Conservation (phyloP, 1,140 invertebrate genomes). For the Euwallacea similis region DNA sequence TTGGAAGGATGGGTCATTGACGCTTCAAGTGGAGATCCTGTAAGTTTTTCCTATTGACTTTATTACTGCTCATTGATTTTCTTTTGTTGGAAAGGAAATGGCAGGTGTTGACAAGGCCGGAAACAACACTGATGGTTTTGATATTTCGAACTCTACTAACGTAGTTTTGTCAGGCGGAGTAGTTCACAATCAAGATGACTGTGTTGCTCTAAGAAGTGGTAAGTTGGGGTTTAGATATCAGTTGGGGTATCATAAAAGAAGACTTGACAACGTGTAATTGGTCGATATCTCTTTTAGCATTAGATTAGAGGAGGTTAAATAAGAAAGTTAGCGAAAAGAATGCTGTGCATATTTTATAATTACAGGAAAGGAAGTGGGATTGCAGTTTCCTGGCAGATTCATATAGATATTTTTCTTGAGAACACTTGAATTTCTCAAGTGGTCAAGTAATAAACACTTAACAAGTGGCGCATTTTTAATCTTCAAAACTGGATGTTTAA, state of each 20-base stretch:
- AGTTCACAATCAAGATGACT: conserved; percentile 28
- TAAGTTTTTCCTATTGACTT: background rate
- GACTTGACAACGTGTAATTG: conserved; percentile 4
- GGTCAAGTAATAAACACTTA: too few relatives aligned
- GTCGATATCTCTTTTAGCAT: background rate
- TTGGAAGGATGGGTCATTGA: conserved; percentile 27
- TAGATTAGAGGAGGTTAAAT: too few relatives aligned
- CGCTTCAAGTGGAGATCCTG: conserved; percentile 24
- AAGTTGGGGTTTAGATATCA: background rate
- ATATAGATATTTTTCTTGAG: too few relatives aligned
- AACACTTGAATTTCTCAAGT: too few relatives aligned
- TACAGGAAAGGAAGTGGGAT: too few relatives aligned
- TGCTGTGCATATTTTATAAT: too few relatives aligned
- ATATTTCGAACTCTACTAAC: conserved; percentile 19
- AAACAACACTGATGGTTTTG: conserved; percentile 27
- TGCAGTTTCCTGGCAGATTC: too few relatives aligned
- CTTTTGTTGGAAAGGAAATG: background rate
- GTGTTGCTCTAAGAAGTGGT: conserved; percentile 19
- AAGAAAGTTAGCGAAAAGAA: too few relatives aligned
- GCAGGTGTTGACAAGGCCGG: conserved; percentile 2
- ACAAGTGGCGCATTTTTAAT: too few relatives aligned
- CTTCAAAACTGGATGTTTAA: too few relatives aligned
- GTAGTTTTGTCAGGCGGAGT: background rate
- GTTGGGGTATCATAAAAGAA: background rate
- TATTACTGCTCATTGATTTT: background rate